phyloP scores from a whole-genome alignment of 2,797 vertebrate genomes.

The Intellagama lesueurii region DNA sequence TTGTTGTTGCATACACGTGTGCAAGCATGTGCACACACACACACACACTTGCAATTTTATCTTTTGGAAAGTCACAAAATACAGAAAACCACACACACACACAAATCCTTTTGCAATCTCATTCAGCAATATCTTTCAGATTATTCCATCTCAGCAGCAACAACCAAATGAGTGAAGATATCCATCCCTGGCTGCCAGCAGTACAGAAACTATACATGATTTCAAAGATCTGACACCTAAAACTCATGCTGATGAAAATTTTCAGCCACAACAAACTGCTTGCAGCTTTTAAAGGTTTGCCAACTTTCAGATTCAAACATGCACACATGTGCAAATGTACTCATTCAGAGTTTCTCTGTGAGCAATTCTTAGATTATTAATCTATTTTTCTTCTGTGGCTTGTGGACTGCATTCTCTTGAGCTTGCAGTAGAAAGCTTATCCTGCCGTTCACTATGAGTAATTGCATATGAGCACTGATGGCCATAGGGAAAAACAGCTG shows the following conservation, averaged over 20 bases:
- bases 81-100: too few species aligned
- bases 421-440: conserved; percentile 7
- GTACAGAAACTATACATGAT: too few species aligned
- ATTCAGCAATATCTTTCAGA: too few species aligned
- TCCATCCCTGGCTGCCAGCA: too few species aligned
- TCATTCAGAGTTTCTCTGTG: neutral
- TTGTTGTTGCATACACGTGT: too few species aligned
- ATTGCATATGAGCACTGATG: conserved; percentile 24
- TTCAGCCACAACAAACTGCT: neutral
- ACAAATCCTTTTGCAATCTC: too few species aligned
- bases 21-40: too few species aligned
- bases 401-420: conserved; percentile 1
- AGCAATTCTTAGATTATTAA: conserved; percentile 8
- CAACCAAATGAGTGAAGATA: too few species aligned
- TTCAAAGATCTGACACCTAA: neutral
- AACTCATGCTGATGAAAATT: neutral
- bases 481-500: conserved; percentile 20
- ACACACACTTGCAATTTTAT: too few species aligned
- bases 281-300: neutral
- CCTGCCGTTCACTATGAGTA: conserved; percentile 7
- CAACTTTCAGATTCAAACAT: neutral
- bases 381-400: neutral
- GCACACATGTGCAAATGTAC: neutral
- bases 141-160: too few species aligned
- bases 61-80: too few species aligned